phyloP scores from a whole-genome alignment of 2,113 vertebrate genomes.

The Vireo altiloquus region DNA sequence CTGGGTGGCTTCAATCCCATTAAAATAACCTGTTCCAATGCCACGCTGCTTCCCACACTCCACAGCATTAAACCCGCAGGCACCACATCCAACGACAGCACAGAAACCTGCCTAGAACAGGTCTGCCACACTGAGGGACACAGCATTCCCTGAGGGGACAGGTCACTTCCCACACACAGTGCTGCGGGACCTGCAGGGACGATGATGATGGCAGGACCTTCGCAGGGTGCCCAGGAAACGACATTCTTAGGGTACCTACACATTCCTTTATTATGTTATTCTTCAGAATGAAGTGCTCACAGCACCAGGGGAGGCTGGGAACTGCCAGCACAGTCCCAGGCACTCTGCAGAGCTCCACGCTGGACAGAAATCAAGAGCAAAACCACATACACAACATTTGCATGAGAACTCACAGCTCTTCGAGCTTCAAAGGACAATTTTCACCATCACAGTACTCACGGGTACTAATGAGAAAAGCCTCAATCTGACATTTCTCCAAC shows the following conservation, averaged over 20 bases:
- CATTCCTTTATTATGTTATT: rapidly evolving
- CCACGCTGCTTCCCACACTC: neutral
- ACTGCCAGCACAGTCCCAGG: neutral
- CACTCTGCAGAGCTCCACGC: neutral
- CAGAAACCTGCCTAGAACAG: neutral
- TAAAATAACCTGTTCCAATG: neutral
- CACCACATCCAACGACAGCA: neutral
- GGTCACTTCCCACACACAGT: rapidly evolving
- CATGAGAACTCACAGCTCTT: neutral
- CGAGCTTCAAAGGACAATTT: neutral
- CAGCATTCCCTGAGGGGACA: neutral
- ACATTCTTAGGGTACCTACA: rapidly evolving
- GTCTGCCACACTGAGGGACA: neutral
- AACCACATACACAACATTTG: neutral
- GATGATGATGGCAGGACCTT: neutral
- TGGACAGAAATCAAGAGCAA: neutral
- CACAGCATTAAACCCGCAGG: neutral
- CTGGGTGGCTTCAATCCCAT: neutral
- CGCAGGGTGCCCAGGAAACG: neutral
- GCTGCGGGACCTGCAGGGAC: rapidly evolving
- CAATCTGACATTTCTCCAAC: neutral
- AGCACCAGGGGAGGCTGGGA: neutral
- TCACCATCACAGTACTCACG: neutral
- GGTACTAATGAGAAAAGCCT: neutral
- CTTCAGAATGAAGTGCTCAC: neutral